These are phyloP conservation scores for Loripinus fragilis DNA, from an alignment of 2,888 invertebrate genomes.

Conservation along the genomic window DNA sequence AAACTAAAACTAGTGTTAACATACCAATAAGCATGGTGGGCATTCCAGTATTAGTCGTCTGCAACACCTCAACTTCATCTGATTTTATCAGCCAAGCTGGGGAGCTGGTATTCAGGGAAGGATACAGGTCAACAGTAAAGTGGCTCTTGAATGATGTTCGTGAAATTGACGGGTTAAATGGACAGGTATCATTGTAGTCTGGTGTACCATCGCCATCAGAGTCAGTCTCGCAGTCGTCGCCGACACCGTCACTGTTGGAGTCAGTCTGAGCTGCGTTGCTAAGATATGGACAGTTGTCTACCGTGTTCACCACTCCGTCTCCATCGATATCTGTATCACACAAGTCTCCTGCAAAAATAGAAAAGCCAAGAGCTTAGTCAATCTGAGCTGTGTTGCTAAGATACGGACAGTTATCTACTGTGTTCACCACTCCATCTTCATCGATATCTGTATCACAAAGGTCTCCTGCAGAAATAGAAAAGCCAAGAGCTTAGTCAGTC, in stretches of 20 bases:
- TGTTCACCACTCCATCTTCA: no score
- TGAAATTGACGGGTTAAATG: constrained; percentile 32
- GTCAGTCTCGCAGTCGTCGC: constrained; percentile 63
- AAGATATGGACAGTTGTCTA: constrained; percentile 93
- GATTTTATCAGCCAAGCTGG: constrained; percentile 61
- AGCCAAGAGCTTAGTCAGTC: no score
- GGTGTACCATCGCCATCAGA: constrained; percentile 76
- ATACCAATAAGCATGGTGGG: constrained; percentile 73
- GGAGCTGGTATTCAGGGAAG: constrained; percentile 31
- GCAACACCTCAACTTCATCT: constrained; percentile 63
- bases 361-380: background rate
- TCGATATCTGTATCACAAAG: background rate
- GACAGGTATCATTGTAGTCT: constrained; percentile 91
- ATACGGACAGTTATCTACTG: background rate
- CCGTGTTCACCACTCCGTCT: constrained; percentile 92
- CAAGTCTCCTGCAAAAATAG: constrained; percentile 77
- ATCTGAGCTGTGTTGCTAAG: background rate
- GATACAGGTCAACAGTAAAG: constrained; percentile 57
- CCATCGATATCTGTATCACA: constrained; percentile 84
- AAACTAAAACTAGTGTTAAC: no score
- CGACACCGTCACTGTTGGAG: constrained; percentile 75
- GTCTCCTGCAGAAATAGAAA: no score
- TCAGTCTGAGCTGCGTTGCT: constrained; percentile 88
- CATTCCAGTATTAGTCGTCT: constrained; percentile 60
- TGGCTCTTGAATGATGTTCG: constrained; percentile 52